Percentiles rank a stretch among this genome's conserved stretches.
Evolutionary conservation across 2,888 invertebrate species (phyloP).

Genomic region (Nomada ferruginata): DNA sequence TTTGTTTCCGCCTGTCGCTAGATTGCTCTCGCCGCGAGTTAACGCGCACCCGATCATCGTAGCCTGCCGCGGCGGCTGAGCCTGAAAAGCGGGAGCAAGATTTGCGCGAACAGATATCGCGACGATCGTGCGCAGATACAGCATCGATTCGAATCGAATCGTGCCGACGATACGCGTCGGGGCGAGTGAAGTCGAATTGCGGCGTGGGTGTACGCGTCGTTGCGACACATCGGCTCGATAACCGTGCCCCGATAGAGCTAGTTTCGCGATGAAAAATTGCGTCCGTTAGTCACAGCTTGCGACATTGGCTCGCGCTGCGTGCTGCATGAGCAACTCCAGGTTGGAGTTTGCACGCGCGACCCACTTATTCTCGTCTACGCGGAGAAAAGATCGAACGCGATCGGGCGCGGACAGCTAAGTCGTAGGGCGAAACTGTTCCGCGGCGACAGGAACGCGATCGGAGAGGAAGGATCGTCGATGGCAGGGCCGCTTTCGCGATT

Average conservation of each 20-base stretch:
- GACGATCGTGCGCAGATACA: background rate
- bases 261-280: constrained; percentile 81
- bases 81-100: no score
- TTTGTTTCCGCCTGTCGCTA: constrained; percentile 41
- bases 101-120: no score
- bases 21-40: background rate
- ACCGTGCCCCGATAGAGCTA: constrained; percentile 77
- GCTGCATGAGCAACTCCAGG: constrained; percentile 81
- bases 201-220: constrained; percentile 81
- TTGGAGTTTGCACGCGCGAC: constrained; percentile 78
- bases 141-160: background rate
- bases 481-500: no score
- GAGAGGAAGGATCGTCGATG: background rate
- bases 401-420: background rate
- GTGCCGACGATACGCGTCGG: background rate
- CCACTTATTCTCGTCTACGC: constrained; percentile 71
- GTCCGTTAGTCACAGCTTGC: constrained; percentile 83
- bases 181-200: constrained; percentile 2
- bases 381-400: constrained; percentile 35
- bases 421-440: background rate
- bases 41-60: background rate
- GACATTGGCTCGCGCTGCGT: constrained; percentile 76
- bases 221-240: constrained; percentile 79
- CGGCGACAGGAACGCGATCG: background rate
- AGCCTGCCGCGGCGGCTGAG: no score